Evolutionary conservation across 1,140 invertebrate species (phyloP).

Genomic region (Aphaenogaster ashmeadi): DNA sequence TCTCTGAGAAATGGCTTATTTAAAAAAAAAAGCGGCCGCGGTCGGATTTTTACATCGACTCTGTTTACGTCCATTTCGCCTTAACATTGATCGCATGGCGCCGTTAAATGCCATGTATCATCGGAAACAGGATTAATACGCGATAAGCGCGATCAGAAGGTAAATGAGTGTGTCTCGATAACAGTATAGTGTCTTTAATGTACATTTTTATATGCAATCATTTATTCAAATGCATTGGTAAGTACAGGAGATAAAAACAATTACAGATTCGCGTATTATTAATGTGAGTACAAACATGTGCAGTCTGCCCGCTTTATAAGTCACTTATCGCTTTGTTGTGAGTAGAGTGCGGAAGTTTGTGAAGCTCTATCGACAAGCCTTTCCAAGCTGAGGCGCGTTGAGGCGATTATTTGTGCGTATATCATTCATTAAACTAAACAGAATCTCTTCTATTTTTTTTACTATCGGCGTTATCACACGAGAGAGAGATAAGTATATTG

Average conservation of each 20-base stretch:
- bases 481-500: neutral
- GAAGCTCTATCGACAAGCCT: neutral
- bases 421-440: conserved; percentile 11
- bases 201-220: conserved; percentile 31
- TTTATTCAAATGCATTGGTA: conserved; percentile 42
- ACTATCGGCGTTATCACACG: neutral
- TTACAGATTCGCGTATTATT: neutral
- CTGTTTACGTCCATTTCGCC: conserved; percentile 44
- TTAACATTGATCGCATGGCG: conserved; percentile 5
- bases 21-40: conserved; percentile 22
- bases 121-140: conserved; percentile 19
- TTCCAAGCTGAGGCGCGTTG: neutral
- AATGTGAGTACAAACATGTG: neutral
- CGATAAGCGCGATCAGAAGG: neutral
- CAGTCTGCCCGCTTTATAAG: neutral
- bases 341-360: neutral
- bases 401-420: neutral
- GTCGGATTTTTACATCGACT: conserved; percentile 22
- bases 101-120: neutral
- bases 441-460: neutral
- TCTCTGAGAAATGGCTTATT: conserved; percentile 54
- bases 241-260: conserved; percentile 49
- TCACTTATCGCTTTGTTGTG: neutral
- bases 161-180: neutral
- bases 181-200: conserved; percentile 11